phyloP scores from a whole-genome alignment of 2,888 invertebrate genomes.

The Patella ulyssiponensis region DNA sequence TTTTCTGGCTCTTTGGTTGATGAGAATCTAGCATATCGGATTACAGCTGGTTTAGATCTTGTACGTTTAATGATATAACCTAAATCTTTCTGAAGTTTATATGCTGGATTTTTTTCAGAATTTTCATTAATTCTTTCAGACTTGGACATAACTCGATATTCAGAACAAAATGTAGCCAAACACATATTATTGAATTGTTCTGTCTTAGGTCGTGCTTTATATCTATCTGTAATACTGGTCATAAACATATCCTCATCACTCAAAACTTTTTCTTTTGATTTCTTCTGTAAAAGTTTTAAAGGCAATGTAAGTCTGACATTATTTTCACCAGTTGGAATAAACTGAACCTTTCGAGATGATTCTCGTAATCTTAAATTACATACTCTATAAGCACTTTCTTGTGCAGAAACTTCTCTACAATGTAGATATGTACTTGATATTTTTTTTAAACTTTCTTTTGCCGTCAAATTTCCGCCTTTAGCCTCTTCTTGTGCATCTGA shows the following conservation, averaged over 20 bases:
- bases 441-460: conserved; percentile 24
- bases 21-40: conserved; percentile 1
- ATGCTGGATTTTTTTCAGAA: conserved; percentile 13
- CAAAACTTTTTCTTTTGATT: background rate
- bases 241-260: conserved; percentile 22
- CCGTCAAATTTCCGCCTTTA: conserved; percentile 26
- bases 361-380: conserved; percentile 30
- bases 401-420: conserved; percentile 35
- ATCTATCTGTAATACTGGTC: conserved; percentile 18
- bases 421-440: conserved; percentile 29
- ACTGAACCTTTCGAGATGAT: conserved; percentile 7
- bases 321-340: conserved; percentile 32
- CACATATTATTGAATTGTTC: background rate
- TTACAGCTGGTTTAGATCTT: background rate
- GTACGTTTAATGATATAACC: conserved; percentile 3
- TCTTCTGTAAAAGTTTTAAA: background rate
- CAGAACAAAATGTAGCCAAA: conserved; percentile 20
- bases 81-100: conserved; percentile 3
- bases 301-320: background rate
- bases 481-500: conserved; percentile 29
- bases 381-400: conserved; percentile 35
- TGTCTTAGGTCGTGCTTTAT: background rate
- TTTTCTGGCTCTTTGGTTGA: background rate
- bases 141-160: conserved; percentile 21
- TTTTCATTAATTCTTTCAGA: conserved; percentile 3